A percentile compares a stretch with the other conserved stretches of the same genome.
These are phyloP conservation scores for Ethmia dodecea DNA, from an alignment of 2,888 invertebrate species.

Conservation along the genomic window DNA sequence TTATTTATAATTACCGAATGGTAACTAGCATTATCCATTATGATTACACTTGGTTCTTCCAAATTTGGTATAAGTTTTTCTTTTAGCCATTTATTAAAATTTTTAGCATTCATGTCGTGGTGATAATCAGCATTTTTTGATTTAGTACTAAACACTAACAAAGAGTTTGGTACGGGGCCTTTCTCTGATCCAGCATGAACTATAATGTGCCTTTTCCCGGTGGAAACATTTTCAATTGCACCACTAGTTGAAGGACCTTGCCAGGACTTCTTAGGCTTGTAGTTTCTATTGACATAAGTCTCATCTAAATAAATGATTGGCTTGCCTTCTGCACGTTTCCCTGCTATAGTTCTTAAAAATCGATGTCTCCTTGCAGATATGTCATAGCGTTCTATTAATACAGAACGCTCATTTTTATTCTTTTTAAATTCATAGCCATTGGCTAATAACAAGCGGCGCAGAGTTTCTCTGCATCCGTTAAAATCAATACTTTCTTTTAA, in stretches of 20 bases:
- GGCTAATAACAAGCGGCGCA: conserved; percentile 13
- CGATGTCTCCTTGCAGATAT: conserved; percentile 22
- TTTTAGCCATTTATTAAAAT: no score
- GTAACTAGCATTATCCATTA: no score
- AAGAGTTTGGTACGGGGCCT: conserved; percentile 13
- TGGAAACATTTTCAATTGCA: conserved; percentile 5
- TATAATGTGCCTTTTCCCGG: conserved; percentile 13
- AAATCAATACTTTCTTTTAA: conserved; percentile 12
- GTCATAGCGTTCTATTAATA: conserved; percentile 22
- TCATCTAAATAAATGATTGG: conserved; percentile 9
- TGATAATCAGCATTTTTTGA: no score
- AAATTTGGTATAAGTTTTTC: no score
- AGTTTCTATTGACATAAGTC: conserved; percentile 13
- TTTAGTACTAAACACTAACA: no score
- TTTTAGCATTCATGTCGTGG: no score
- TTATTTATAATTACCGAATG: no score
- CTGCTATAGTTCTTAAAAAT: conserved; percentile 16
- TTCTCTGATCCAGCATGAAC: conserved; percentile 12
- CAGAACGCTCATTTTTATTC: conserved; percentile 22
- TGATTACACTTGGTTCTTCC: no score
- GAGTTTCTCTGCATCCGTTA: conserved; percentile 14
- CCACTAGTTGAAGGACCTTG: conserved; percentile 8
- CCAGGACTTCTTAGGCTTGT: conserved; percentile 13
- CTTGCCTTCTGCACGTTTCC: conserved; percentile 10
- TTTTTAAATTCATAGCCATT: conserved; percentile 18